Base-by-base conservation (phyloP, 1,140 invertebrate species). In the Plectrocnemia conspersa region DNA sequence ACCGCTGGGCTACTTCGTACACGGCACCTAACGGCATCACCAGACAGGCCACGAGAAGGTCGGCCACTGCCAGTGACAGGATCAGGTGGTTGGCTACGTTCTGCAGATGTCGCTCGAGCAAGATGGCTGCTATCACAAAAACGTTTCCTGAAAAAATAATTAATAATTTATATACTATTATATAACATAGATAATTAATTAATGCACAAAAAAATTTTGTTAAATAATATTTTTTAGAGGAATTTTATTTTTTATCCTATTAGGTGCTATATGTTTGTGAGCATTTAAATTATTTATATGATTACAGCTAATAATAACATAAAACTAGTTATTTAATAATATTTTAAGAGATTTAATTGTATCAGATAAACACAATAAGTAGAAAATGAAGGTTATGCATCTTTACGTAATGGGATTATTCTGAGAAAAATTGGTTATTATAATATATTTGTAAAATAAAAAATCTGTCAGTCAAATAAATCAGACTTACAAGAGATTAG, bases 51-150 rank as follows among this genome's bases (percentile, higher is more conserved):
- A 93, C 89, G 62, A 92, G 76, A 7, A 93, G 76, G 70, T 93
- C 90, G 1, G 91, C 90, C 15, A 91, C 86, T 2, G 90, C 90
- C 64, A 93, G 71, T 6, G 88, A 91, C 27, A 93, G 76, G 56
- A 93, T 90, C 58, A 93, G 75, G 71, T 91, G 91, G 69, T 92
- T 93, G 25, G 89, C 88, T 4, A 91, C 88, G 62, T 82, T 88
- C 63, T 89, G 88, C 23, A 97, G 75, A 68, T 93, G 90, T 46
- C 89, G 76, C 68, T 97, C 93, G 36, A 94, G 72, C 21, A 93
- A 73, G 63, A 97, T 93, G 24, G 93, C 92, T n/a, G 88, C 86
- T 73, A 97, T 93, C 42, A 96, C 93, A 73, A 96, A 94, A 13
- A 95, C 84, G 70, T 96, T 97, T 18, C 93, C 93, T 89, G 71